phyloP scores from a whole-genome alignment of 2,888 invertebrate species.

The Drosophila greeni region DNA sequence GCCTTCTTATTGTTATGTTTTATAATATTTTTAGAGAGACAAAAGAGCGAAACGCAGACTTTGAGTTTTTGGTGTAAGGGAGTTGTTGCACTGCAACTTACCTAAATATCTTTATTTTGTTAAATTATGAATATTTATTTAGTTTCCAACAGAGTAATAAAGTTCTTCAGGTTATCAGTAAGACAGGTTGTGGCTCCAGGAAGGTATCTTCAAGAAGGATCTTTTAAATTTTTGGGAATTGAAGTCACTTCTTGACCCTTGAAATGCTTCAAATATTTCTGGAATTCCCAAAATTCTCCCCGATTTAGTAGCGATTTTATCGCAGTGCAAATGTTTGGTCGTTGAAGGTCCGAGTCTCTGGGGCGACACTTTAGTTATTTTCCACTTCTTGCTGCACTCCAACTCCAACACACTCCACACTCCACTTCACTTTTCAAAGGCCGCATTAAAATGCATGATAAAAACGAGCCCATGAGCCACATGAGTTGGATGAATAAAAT shows the following conservation, averaged over 20 bases:
- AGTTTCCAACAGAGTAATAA: not conserved
- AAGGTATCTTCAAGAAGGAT: not conserved
- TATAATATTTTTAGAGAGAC: constrained; percentile 67
- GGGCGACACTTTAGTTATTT: constrained; percentile 72
- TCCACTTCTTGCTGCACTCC: constrained; percentile 69
- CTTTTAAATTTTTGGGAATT: not conserved
- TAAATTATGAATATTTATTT: not conserved
- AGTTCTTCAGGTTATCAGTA: too few species aligned
- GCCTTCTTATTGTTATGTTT: constrained; percentile 72
- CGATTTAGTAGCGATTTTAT: constrained; percentile 18
- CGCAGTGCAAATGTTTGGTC: constrained; percentile 25
- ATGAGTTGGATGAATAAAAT: constrained; percentile 27
- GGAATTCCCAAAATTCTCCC: not conserved
- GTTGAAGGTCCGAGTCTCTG: constrained; percentile 38
- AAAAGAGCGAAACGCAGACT: constrained; percentile 52
- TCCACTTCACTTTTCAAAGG: constrained; percentile 72
- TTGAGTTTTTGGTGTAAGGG: constrained; percentile 20
- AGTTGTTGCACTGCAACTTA: constrained; percentile 26
- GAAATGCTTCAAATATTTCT: not conserved
- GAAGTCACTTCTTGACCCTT: not conserved
- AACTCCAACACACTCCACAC: constrained; percentile 8
- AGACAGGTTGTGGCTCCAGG: not conserved
- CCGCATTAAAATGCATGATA: constrained; percentile 70
- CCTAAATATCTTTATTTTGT: too few species aligned
- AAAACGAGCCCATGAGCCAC: constrained; percentile 45